Conservation (phyloP, 2,888 invertebrate species). For the Gisinianus flammeolus region DNA sequence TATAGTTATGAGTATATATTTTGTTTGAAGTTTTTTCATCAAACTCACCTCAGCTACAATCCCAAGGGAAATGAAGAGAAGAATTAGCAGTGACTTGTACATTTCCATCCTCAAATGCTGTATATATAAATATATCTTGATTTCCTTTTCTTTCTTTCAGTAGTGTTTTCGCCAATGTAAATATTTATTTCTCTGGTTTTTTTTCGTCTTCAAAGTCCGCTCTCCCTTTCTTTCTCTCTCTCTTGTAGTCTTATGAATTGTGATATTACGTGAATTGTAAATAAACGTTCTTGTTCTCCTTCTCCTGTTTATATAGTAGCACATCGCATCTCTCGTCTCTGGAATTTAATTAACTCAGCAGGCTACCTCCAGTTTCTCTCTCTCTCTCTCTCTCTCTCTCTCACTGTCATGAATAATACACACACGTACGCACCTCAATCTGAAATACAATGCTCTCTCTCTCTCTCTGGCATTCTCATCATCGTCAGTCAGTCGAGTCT, state of each 20-base stretch:
- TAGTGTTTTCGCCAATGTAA: no score
- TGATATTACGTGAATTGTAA: background rate
- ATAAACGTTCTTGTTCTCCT: background rate
- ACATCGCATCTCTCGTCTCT: background rate
- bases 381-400: no score
- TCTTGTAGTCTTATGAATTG: no score
- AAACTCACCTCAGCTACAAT: constrained; percentile 3
- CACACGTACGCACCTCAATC: background rate
- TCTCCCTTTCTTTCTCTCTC: no score
- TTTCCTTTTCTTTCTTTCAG: no score
- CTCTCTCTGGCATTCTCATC: background rate
- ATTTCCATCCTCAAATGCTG: background rate
- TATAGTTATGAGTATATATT: no score
- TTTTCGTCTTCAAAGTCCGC: no score
- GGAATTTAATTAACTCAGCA: constrained; percentile 29
- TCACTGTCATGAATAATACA: constrained; percentile 8
- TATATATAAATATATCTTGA: no score
- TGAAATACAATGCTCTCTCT: constrained; percentile 7
- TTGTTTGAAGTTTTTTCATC: no score
- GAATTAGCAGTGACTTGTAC: background rate
- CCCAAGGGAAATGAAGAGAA: constrained; percentile 31
- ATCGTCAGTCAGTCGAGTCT: background rate
- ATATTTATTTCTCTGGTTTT: no score
- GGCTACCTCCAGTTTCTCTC: no score
- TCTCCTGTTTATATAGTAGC: background rate